Percentiles rank a stretch among this genome's conserved stretches.
Evolutionary conservation across 2,113 vertebrate species (phyloP).

Genomic region (Australoheros scitulus): DNA sequence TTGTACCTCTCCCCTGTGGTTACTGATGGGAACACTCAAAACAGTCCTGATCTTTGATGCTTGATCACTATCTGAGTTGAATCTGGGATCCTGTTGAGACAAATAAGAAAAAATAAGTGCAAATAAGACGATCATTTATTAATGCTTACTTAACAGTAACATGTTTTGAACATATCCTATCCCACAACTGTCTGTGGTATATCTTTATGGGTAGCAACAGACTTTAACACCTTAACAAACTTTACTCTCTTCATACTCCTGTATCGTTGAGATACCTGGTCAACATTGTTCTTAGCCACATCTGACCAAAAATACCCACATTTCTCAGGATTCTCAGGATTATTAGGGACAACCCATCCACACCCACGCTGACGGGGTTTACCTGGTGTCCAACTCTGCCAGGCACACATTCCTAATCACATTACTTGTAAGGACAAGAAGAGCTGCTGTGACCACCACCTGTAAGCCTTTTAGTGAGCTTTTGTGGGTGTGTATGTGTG

Average conservation of each 20-base stretch:
- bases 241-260: neutral
- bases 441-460: neutral
- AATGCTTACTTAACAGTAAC: neutral
- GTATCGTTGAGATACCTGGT: neutral
- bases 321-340: neutral
- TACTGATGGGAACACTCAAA: constrained; percentile 90
- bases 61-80: constrained; percentile 84
- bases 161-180: neutral
- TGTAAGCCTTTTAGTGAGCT: constrained; percentile 19
- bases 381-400: neutral
- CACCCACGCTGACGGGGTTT: neutral
- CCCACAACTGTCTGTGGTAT: neutral
- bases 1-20: constrained; percentile 86
- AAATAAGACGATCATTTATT: neutral
- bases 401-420: constrained; percentile 36
- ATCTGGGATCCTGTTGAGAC: constrained; percentile 83
- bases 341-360: neutral
- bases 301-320: neutral
- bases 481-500: constrained; percentile 4
- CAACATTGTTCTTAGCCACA: neutral
- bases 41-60: constrained; percentile 86
- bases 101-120: neutral
- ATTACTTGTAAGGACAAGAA: neutral
- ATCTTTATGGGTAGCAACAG: neutral
- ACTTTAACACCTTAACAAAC: neutral